Base-by-base conservation (phyloP, 2,888 invertebrate genomes). In the Xanthia togata region DNA sequence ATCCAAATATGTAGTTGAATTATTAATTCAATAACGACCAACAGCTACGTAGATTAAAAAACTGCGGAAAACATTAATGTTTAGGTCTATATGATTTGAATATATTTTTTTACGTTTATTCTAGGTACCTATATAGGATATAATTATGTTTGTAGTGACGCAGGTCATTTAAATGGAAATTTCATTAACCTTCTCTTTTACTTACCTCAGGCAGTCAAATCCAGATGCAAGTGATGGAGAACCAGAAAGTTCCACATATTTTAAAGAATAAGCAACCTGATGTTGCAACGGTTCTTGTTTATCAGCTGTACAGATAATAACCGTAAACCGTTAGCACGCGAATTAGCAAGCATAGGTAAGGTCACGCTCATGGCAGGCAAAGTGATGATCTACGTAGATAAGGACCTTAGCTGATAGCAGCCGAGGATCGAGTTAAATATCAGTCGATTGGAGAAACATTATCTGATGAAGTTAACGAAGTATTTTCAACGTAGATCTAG, bases 351-450 rank as follows among this genome's bases (percentile, higher is more conserved):
- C 12, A 1, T 55, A 12, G 11, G 4, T 55, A 12, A n/a, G 12
- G 4, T n/a, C 1, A 1, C 4, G 11, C n/a, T n/a, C n/a, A n/a
- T n/a, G 4, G n/a, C n/a, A 11, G 12, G n/a, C 1, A 23, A 4
- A 55, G 11, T 12, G n/a, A 55, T 53, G 23, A 9, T 53, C 3
- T 53, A 23, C 8, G 23, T 8, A 23, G 23, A 50, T 11, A 53
- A 23, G 4, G 3, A n/a, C 12, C n/a, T 55, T n/a, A 41, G 2
- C 41, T 41, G 41, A n/a, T 55, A 55, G 4, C n/a, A 55, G n/a
- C 55, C n/a, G 55, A n/a, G 11, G 4, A 55, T 55, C 11, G 4
- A n/a, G 12, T 55, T 55, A 11, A 55, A n/a, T 55, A 4, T 1
- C 55, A 12, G 4, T 11, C 0, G 1, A 55, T n/a, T n/a, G 11